A percentile compares a stretch with the other conserved stretches of the same genome.
phyloP scores from a whole-genome alignment of 2,113 vertebrate species.

The Coracopsis vasa region DNA sequence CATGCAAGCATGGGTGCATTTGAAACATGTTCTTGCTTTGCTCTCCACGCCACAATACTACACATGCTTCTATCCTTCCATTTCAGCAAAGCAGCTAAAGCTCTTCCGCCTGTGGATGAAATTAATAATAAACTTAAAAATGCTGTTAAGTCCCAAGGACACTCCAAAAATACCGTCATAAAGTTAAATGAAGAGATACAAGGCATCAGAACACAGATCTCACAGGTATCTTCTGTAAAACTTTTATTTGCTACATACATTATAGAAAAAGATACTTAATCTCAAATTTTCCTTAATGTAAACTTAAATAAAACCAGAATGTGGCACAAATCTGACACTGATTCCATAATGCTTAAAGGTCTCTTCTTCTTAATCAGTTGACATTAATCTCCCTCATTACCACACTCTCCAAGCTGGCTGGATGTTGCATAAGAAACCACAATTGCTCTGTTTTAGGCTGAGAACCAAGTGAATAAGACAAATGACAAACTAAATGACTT shows the following conservation, averaged over 20 bases:
- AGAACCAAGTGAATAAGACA: constrained; percentile 61
- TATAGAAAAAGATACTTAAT: neutral
- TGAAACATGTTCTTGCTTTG: neutral
- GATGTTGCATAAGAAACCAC: neutral
- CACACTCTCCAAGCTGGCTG: neutral
- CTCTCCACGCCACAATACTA: neutral
- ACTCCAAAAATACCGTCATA: constrained; percentile 59
- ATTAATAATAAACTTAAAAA: constrained; percentile 66
- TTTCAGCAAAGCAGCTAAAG: constrained; percentile 75
- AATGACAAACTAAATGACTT: constrained; percentile 51
- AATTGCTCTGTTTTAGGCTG: constrained; percentile 68
- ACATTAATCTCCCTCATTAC: neutral
- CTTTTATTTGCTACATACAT: neutral
- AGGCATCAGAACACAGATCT: constrained; percentile 41
- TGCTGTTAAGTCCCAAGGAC: constrained; percentile 64
- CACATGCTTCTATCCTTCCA: neutral
- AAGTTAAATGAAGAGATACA: constrained; percentile 47
- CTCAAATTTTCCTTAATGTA: neutral
- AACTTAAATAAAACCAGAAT: neutral
- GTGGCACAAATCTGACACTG: neutral
- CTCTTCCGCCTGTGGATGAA: constrained; percentile 57
- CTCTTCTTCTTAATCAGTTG: neutral
- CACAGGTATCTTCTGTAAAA: constrained; percentile 67
- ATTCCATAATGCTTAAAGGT: neutral
- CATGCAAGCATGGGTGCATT: neutral